Evolutionary conservation across 37 sponge, comb jelly and placozoan genomes (phyloP), one percentile per base, ranked within the genome.

Genomic region (Ephydatia muelleri): DNA sequence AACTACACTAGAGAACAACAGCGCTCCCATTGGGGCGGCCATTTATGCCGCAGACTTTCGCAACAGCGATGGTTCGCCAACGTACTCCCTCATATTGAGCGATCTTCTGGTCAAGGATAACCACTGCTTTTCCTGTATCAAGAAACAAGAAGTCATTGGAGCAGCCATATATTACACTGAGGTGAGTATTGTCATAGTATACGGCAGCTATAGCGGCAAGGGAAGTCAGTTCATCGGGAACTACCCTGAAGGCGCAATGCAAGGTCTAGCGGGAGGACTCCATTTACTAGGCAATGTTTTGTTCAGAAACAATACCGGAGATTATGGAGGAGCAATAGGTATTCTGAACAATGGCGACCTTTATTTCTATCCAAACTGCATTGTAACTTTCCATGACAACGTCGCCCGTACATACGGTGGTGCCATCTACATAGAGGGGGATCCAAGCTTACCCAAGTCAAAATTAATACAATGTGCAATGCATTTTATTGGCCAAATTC

Each of bases 361-460:
- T 2, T 79, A 72, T 65, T 47, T 85, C 34, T 35, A 35, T 22
- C 6, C 47, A 11, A 43, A 70, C 5, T 29, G 43, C 26, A 16
- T 11, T 43, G 47, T 43, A 43, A 43, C 5, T 4, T 85, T 85
- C 28, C 13, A 22, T 4, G n/a, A 32, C 25, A 85, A 85, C 38
- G 27, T 34, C 0, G 86, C 73, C 21, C 12, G 68, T 22, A 19
- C 33, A 34, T 32, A 14, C 6, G 86, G 86, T 35, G 86, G 86
- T 49, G 86, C 86, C 26, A 85, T 85, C 38, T 85, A 72, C 65
- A 69, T 57, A 14, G 72, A 79, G 34, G 86, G 49, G 0, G 34
- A 79, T 14, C 86, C 78, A 49, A n/a, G 72, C 33, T 34, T 85
- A 32, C 65, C 72, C 9, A 78, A 33, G 34, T 16, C 72, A 57